Conservation (phyloP, 2,888 invertebrate genomes). For the Euproctis similis region DNA sequence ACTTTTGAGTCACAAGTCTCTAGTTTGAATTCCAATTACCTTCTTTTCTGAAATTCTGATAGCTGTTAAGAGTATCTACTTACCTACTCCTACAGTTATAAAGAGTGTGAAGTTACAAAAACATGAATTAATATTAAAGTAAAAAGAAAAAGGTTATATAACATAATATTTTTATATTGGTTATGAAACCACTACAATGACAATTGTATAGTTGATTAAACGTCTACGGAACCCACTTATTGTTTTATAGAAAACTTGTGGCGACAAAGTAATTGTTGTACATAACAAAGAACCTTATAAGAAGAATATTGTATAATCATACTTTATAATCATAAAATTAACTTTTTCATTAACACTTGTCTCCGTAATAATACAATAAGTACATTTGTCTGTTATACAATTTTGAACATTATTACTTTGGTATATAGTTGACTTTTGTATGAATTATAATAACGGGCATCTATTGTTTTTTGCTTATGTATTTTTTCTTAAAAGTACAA, state of each 20-base stretch:
- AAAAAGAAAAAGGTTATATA: too few relatives aligned
- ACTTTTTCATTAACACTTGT: slow-evolving; percentile 22
- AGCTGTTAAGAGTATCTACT: too few relatives aligned
- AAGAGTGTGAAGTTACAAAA: too few relatives aligned
- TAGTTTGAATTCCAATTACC: too few relatives aligned
- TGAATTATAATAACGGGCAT: background rate
- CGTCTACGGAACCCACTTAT: slow-evolving; percentile 3
- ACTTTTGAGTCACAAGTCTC: too few relatives aligned
- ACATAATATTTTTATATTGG: too few relatives aligned
- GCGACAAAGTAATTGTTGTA: slow-evolving; percentile 17
- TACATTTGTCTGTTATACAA: background rate
- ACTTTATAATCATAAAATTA: slow-evolving; percentile 23
- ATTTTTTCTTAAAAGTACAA: slow-evolving; percentile 27
- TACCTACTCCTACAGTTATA: too few relatives aligned
- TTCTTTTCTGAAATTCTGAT: too few relatives aligned
- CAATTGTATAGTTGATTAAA: background rate
- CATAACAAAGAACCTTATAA: slow-evolving; percentile 21
- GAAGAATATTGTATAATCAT: too few relatives aligned
- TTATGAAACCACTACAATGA: background rate
- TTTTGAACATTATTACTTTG: background rate
- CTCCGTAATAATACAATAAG: slow-evolving; percentile 1
- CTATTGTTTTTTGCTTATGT: slow-evolving; percentile 7
- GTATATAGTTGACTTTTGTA: slow-evolving; percentile 1
- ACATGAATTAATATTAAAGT: too few relatives aligned
- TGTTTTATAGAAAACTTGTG: slow-evolving; percentile 19